Conservation (phyloP, 92 coral and sea anemone species). For the Montipora capitata region DNA sequence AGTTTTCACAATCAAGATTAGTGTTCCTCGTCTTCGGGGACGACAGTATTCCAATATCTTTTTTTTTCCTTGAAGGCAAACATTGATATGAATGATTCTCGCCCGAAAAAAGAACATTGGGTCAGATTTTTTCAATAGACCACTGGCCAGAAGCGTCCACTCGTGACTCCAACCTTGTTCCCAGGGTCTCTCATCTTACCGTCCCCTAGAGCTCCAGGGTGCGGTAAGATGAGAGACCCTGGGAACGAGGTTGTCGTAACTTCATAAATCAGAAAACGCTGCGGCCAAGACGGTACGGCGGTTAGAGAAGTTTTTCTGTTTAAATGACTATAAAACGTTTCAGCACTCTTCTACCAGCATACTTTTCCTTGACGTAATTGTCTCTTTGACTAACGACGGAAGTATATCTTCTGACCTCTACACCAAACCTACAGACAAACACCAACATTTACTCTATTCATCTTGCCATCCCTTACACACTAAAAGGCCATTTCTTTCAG, state of each 20-base stretch:
- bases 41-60: slow-evolving; percentile 10
- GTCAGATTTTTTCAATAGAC: slow-evolving; percentile 18
- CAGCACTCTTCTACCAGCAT: too few relatives aligned
- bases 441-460: too few relatives aligned
- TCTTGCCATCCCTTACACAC: too few relatives aligned
- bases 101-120: neutral
- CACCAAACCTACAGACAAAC: too few relatives aligned
- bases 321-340: neutral
- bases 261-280: neutral
- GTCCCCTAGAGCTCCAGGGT: too few relatives aligned
- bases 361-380: too few relatives aligned
- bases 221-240: too few relatives aligned
- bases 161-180: neutral
- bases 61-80: slow-evolving; percentile 5
- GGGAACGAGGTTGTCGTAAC: too few relatives aligned
- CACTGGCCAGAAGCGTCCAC: neutral
- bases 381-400: too few relatives aligned
- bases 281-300: neutral
- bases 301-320: neutral
- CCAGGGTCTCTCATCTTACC: too few relatives aligned
- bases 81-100: slow-evolving; percentile 6
- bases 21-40: neutral
- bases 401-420: too few relatives aligned
- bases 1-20: neutral
- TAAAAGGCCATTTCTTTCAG: too few relatives aligned